phyloP scores from a whole-genome alignment of 2,113 vertebrate genomes.

The Elaphurus davidianus region DNA sequence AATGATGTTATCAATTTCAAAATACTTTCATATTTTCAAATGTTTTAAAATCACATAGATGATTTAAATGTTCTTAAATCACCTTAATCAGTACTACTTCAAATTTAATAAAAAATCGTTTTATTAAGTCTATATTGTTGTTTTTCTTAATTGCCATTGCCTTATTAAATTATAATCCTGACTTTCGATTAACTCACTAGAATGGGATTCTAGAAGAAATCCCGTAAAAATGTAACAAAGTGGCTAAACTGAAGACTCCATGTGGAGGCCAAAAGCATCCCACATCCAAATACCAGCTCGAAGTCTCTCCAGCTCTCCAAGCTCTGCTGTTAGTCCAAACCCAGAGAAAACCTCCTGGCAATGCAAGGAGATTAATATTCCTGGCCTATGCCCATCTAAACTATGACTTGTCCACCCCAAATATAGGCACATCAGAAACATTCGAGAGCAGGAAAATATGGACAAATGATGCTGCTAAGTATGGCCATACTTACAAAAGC shows the following conservation, averaged over 20 bases:
- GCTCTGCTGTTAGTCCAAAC: background rate
- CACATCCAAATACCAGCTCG: background rate
- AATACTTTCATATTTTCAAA: background rate
- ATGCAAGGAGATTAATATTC: background rate
- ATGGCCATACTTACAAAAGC: background rate
- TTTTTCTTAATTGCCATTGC: background rate
- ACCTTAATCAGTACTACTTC: background rate
- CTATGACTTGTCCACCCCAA: background rate
- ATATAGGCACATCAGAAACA: background rate
- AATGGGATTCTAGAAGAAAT: background rate
- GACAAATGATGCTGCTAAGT: background rate
- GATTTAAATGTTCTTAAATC: background rate
- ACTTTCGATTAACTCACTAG: background rate
- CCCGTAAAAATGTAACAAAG: background rate
- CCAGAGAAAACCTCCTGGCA: background rate
- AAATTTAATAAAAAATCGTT: slow-evolving; percentile 26
- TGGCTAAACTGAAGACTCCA: background rate
- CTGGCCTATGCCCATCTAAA: background rate
- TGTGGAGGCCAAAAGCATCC: background rate
- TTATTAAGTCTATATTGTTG: background rate
- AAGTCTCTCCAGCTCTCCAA: background rate
- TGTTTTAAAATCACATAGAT: background rate
- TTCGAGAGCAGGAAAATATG: background rate
- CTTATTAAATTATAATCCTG: background rate
- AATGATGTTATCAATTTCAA: background rate